Base-by-base conservation (phyloP, 2,888 invertebrate species). In the Merodon equestris region DNA sequence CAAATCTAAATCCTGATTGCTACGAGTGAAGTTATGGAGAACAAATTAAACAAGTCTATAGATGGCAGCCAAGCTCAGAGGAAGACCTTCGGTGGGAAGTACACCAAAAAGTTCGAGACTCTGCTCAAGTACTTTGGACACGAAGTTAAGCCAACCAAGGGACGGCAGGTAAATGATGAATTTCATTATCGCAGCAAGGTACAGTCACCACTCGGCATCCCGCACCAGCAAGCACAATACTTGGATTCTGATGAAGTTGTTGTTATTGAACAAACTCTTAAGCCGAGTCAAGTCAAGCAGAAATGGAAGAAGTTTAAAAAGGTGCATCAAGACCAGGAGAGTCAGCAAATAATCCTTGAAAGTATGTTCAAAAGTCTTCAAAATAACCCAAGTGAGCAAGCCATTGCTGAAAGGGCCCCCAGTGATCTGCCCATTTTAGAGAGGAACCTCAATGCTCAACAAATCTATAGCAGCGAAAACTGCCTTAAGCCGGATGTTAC, bases 121-220 rank as follows among this genome's bases (percentile, higher is more conserved):
- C 79, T 87, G 0, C 83, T 87, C 83, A 84, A 84, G 38, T 88
- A 87, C 63, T 87, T 87, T 27, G 85, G 85, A 51, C 86, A 88
- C 61, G 85, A 87, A 15, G 84, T 87, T 0, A 63, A 81, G 7
- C 7, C 27, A 4, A 27, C 27, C 27, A 27, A 27, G 15, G 83
- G 83, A 40, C 45, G 36, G 12, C 34, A 53, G 1, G 42, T 75
- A 38, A 53, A 9, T 1, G 10, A 3, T 0, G 17, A 84, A 84
- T 1, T 27, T 27, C 27, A 7, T 7, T 7, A 4, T 40, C 40
- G 40, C 3, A 10, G 9, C 40, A 9, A 5, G 9, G n/a, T n/a
- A n/a, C 40, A 3, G 3, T 10, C 9, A 40, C 40, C 10, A 27
- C n/a, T n/a, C n/a, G n/a, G n/a, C 27, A 27, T 27, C 27, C 27